Evolutionary conservation across 2,888 invertebrate species (phyloP).

Genomic region (Eristalinus aeneus): DNA sequence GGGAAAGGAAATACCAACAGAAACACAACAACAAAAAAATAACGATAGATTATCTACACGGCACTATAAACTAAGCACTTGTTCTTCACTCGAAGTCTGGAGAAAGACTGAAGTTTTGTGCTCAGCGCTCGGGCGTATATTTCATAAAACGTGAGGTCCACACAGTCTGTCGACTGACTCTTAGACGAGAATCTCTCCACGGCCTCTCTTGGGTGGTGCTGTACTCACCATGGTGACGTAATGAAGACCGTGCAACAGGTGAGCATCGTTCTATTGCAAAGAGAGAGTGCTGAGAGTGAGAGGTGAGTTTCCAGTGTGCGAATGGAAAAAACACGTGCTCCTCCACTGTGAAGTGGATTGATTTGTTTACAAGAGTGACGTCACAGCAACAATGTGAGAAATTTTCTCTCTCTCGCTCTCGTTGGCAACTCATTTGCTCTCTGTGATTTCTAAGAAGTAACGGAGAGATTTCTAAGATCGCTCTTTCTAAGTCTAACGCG

Average conservation of each 20-base stretch:
- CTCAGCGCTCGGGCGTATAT: slow-evolving; percentile 57
- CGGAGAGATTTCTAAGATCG: slow-evolving; percentile 40
- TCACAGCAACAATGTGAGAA: slow-evolving; percentile 26
- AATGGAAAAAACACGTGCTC: slow-evolving; percentile 50
- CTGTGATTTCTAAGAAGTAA: slow-evolving; percentile 43
- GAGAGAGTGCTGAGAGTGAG: not conserved
- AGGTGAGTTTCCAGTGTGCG: slow-evolving; percentile 43
- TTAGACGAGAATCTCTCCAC: slow-evolving; percentile 33
- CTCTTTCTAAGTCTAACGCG: slow-evolving; percentile 24
- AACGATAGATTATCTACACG: slow-evolving; percentile 71
- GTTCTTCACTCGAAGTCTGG: slow-evolving; percentile 80
- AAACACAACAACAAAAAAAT: slow-evolving; percentile 28
- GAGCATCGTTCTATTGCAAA: slow-evolving; percentile 50
- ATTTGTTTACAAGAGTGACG: slow-evolving; percentile 68
- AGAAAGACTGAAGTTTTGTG: slow-evolving; percentile 79
- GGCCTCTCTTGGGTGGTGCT: slow-evolving; percentile 16
- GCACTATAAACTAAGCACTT: slow-evolving; percentile 75
- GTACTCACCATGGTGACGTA: slow-evolving; percentile 61
- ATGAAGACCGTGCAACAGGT: slow-evolving; percentile 47
- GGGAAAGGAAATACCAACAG: slow-evolving; percentile 40
- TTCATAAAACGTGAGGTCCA: slow-evolving; percentile 50
- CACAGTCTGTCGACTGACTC: slow-evolving; percentile 1
- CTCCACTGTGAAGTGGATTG: not conserved
- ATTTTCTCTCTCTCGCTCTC: not conserved
- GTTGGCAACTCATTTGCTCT: slow-evolving; percentile 15